Base-by-base conservation (phyloP, 2,888 invertebrate species). In the Nasonia oneida region DNA sequence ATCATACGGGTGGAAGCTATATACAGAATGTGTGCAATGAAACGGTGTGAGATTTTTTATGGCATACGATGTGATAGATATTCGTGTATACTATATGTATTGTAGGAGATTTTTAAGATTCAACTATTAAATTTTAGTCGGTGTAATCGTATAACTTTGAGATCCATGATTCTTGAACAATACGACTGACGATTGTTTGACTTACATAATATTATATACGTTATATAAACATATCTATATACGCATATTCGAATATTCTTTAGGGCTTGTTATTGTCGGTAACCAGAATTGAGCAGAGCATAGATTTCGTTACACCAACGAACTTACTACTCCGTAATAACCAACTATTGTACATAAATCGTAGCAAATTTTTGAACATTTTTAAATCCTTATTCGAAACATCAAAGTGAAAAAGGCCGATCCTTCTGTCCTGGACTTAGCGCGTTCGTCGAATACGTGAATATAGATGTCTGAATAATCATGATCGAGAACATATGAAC, bases 371-470 rank as follows among this genome's bases (percentile, higher is more conserved):
- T 67, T 33, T 2, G 14, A 33, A 12, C 15, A 78, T 33, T 53
- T 74, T 42, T 74, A 73, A 81, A 74, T 47, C 37, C 61, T 61
- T 29, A 29, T 61, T 61, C n/a, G 8, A 61, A 61, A 23, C 2
- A 61, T 23, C 12, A 67, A 67, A 67, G 23, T n/a, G 2, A 18
- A 18, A 57, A 57, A n/a, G n/a, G 6, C 23, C 12, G 39, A 74
- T 80, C 80, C 80, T 80, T n/a, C 12, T 2, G 75, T 84, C 80
- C 80, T 84, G 84, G 84, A 75, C 53, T 70, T 12, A 23, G 39
- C 75, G 57, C 76, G 18, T 75, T 50, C 18, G 23, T 70, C 64
- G 64, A n/a, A 71, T 23, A 70, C 23, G 12, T 18, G 37, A 8
- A 33, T 70, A 33, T 37, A 70, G 3, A 70, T 70, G 29, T 33